These are phyloP conservation scores for Globia sparganii DNA, from an alignment of 2,888 invertebrate species.

Conservation along the genomic window DNA sequence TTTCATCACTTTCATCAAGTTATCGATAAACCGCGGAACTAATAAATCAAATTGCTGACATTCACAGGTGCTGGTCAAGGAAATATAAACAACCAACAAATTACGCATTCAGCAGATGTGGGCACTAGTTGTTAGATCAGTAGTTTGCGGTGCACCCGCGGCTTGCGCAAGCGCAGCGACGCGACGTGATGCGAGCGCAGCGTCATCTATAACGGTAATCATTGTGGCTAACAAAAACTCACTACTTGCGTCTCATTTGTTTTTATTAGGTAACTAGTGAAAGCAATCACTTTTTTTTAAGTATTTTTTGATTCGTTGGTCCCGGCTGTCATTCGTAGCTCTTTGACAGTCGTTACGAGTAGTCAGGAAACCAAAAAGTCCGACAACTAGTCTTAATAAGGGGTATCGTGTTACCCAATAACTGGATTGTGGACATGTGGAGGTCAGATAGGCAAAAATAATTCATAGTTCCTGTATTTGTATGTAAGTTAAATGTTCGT, in stretches of 20 bases:
- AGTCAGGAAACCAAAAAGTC: not conserved
- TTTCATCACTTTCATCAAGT: not conserved
- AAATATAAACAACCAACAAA: conserved; percentile 39
- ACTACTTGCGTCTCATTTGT: conserved; percentile 1
- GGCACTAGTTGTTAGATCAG: conserved; percentile 40
- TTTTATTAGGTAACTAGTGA: conserved; percentile 12
- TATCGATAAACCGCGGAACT: not conserved
- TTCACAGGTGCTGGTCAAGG: conserved; percentile 22
- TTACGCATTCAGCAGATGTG: conserved; percentile 52
- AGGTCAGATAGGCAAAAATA: too few species aligned
- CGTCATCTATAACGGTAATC: conserved; percentile 50
- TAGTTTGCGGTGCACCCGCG: conserved; percentile 47
- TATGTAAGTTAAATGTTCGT: too few species aligned
- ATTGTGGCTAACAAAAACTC: conserved; percentile 3
- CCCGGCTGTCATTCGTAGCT: not conserved
- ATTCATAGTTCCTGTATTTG: too few species aligned
- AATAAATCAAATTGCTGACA: conserved; percentile 11
- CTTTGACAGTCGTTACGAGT: not conserved
- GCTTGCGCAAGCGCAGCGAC: conserved; percentile 56
- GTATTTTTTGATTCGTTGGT: not conserved
- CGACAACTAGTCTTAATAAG: not conserved
- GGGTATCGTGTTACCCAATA: too few species aligned
- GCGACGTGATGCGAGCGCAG: conserved; percentile 31
- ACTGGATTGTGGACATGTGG: too few species aligned
- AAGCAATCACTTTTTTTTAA: conserved; percentile 3